Evolutionary conservation across 2,888 invertebrate genomes (phyloP).

Genomic region (Pheosia gnoma): DNA sequence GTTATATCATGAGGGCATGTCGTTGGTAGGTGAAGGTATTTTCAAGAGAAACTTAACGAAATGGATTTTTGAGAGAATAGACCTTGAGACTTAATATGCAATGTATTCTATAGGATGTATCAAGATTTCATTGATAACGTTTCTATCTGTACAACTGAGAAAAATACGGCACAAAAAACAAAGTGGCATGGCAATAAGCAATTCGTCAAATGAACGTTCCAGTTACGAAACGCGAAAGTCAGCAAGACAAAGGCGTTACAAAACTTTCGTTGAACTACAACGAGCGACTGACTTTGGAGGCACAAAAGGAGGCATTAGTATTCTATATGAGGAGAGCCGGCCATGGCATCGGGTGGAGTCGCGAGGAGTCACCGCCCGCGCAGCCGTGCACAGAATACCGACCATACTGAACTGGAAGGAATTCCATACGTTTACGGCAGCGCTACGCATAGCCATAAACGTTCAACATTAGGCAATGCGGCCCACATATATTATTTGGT

Average conservation of each 20-base stretch:
- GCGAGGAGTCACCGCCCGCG: slow-evolving; percentile 78
- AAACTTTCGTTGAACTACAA: slow-evolving; percentile 70
- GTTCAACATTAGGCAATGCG: slow-evolving; percentile 70
- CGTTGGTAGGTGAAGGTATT: no score
- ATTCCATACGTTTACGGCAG: slow-evolving; percentile 64
- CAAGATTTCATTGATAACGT: not conserved
- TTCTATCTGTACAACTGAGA: slow-evolving; percentile 14
- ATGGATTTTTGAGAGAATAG: not conserved
- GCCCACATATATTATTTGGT: slow-evolving; percentile 70
- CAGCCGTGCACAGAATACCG: slow-evolving; percentile 73
- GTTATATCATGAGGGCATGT: slow-evolving; percentile 37
- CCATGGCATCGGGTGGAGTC: slow-evolving; percentile 69
- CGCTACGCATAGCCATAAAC: slow-evolving; percentile 63
- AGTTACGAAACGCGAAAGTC: slow-evolving; percentile 72
- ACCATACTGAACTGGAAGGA: slow-evolving; percentile 57
- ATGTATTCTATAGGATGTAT: not conserved
- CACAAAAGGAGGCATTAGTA: slow-evolving; percentile 75
- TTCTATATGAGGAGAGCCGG: slow-evolving; percentile 62
- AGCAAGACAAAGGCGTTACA: slow-evolving; percentile 74
- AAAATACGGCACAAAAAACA: slow-evolving; percentile 20
- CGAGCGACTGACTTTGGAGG: slow-evolving; percentile 57
- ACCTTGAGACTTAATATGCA: not conserved
- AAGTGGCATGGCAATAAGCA: slow-evolving; percentile 23
- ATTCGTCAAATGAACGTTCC: slow-evolving; percentile 62
- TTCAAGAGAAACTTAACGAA: not conserved